phyloP scores from a whole-genome alignment of 2,113 vertebrate genomes.

The Turdus rufiventris region DNA sequence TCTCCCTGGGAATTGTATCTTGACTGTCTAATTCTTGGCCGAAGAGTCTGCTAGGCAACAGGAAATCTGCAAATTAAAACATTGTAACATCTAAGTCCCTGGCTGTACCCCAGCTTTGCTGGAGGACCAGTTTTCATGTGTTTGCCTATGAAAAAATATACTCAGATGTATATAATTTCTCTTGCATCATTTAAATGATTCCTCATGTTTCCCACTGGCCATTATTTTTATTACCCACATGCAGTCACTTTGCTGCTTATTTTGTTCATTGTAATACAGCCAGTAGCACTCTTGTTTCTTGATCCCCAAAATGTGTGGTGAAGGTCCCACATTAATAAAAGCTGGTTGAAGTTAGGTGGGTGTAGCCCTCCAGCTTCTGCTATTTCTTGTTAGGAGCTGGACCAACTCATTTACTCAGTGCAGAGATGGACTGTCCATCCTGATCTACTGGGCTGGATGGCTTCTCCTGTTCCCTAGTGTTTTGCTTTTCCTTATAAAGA shows the following conservation, averaged over 20 bases:
- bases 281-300: slow-evolving; percentile 39
- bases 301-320: slow-evolving; percentile 34
- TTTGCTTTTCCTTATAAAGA: neutral
- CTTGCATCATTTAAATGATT: slow-evolving; percentile 54
- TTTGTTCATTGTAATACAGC: slow-evolving; percentile 20
- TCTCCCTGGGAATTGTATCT: neutral
- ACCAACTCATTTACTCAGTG: neutral
- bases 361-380: neutral
- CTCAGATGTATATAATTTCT: slow-evolving; percentile 21
- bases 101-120: slow-evolving; percentile 48
- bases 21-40: slow-evolving; percentile 15
- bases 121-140: slow-evolving; percentile 31
- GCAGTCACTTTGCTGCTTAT: slow-evolving; percentile 37
- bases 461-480: neutral
- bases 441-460: neutral
- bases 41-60: slow-evolving; percentile 44
- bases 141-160: slow-evolving; percentile 44
- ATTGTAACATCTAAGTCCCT: slow-evolving; percentile 49
- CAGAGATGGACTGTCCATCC: neutral
- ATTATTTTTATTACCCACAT: slow-evolving; percentile 53
- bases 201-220: slow-evolving; percentile 30
- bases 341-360: neutral
- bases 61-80: slow-evolving; percentile 58
- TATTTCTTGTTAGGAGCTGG: neutral
- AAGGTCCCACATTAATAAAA: slow-evolving; percentile 21